Evolutionary conservation across 1,140 invertebrate genomes (phyloP).

Genomic region (Liolophura sinensis): DNA sequence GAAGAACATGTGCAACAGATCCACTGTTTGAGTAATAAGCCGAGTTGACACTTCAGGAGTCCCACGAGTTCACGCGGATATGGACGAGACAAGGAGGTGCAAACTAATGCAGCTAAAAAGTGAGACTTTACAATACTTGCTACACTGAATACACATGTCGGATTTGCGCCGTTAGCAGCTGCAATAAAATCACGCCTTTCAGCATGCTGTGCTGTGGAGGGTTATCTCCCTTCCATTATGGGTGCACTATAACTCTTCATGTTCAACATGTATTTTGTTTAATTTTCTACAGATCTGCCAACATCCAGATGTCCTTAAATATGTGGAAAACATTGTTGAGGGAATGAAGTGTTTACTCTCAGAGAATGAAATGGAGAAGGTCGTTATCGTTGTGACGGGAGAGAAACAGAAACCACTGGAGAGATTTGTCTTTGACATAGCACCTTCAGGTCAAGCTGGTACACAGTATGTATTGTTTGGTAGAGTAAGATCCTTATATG

Average conservation of each 20-base stretch:
- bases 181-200: not conserved
- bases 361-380: constrained; percentile 31
- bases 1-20: too few species aligned
- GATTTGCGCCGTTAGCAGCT: not conserved
- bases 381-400: constrained; percentile 38
- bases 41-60: too few species aligned
- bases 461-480: too few species aligned
- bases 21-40: too few species aligned
- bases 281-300: constrained; percentile 36
- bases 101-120: not conserved
- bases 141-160: not conserved
- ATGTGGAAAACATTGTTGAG: constrained; percentile 36
- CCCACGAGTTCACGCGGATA: too few species aligned
- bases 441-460: too few species aligned
- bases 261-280: not conserved
- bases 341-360: constrained; percentile 31
- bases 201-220: not conserved
- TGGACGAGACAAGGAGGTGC: too few species aligned
- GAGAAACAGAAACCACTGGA: constrained; percentile 27
- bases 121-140: not conserved
- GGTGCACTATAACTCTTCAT: not conserved
- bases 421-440: constrained; percentile 48
- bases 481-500: too few species aligned
- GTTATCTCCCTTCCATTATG: not conserved
- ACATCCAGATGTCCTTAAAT: constrained; percentile 44